Evolutionary conservation across 2,113 vertebrate species (phyloP).

Genomic region (Paratilapia polleni): DNA sequence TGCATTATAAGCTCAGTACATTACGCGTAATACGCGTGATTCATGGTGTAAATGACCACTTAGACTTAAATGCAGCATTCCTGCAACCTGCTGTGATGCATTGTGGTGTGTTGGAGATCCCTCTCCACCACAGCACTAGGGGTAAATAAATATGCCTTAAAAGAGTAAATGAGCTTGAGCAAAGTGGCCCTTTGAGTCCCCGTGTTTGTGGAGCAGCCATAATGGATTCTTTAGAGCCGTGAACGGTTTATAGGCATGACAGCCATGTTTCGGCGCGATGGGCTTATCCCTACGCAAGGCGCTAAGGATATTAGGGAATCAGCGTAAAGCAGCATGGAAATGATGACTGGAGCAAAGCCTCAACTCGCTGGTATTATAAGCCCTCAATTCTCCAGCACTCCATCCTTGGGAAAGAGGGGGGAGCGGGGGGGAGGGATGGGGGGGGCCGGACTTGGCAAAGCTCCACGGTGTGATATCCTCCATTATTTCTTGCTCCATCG

Average conservation of each 20-base stretch:
- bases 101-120: constrained; percentile 35
- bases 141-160: constrained; percentile 74
- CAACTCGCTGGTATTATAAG: constrained; percentile 72
- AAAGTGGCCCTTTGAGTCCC: constrained; percentile 76
- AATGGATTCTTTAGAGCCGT: constrained; percentile 81
- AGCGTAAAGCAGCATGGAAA: constrained; percentile 82
- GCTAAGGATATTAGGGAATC: constrained; percentile 85
- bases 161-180: constrained; percentile 75
- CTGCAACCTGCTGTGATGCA: constrained; percentile 26
- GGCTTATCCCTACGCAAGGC: constrained; percentile 80
- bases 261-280: constrained; percentile 77
- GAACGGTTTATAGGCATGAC: constrained; percentile 81
- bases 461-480: constrained; percentile 59
- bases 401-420: constrained; percentile 57
- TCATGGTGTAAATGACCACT: constrained; percentile 57
- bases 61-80: constrained; percentile 20
- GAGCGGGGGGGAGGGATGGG: constrained; percentile 36
- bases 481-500: constrained; percentile 65
- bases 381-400: constrained; percentile 68
- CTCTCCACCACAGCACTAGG: constrained; percentile 34
- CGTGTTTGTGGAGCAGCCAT: constrained; percentile 75
- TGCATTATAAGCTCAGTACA: background rate
- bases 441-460: constrained; percentile 50
- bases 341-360: constrained; percentile 80
- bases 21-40: constrained; percentile 34